Evolutionary conservation across 2,113 vertebrate genomes (phyloP).

Genomic region (Tachysurus fulvidraco): DNA sequence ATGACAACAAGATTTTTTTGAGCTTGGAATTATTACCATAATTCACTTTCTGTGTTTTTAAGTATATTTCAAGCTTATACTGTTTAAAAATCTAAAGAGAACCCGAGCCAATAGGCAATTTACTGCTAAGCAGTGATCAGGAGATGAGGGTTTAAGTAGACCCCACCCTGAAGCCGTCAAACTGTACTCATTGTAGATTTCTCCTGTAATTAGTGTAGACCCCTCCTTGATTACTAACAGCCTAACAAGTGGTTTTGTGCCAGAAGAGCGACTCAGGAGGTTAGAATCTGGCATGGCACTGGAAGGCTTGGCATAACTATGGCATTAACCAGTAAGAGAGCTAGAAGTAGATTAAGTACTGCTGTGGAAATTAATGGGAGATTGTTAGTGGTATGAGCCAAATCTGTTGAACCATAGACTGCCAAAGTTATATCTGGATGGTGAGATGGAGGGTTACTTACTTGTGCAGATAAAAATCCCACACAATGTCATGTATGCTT

Average conservation of each 20-base stretch:
- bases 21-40: background rate
- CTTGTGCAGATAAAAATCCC: conserved; percentile 52
- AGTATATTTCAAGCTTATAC: background rate
- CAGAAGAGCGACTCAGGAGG: conserved; percentile 62
- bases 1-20: background rate
- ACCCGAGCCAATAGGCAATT: background rate
- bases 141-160: background rate
- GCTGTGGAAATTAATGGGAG: conserved; percentile 55
- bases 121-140: background rate
- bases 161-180: conserved; percentile 16
- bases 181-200: conserved; percentile 47
- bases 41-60: background rate
- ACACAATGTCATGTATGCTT: conserved; percentile 8
- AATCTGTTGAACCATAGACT: conserved; percentile 52
- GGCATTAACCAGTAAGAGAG: conserved; percentile 65
- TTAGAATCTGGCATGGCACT: conserved; percentile 58
- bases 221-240: background rate
- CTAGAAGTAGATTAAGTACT: conserved; percentile 55
- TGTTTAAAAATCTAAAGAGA: background rate
- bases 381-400: conserved; percentile 57
- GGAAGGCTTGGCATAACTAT: conserved; percentile 48
- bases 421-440: conserved; percentile 63
- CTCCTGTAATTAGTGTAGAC: background rate
- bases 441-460: conserved; percentile 44
- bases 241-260: conserved; percentile 34